Conservation (phyloP, 2,113 vertebrate species). For the Actinemys pallida region DNA sequence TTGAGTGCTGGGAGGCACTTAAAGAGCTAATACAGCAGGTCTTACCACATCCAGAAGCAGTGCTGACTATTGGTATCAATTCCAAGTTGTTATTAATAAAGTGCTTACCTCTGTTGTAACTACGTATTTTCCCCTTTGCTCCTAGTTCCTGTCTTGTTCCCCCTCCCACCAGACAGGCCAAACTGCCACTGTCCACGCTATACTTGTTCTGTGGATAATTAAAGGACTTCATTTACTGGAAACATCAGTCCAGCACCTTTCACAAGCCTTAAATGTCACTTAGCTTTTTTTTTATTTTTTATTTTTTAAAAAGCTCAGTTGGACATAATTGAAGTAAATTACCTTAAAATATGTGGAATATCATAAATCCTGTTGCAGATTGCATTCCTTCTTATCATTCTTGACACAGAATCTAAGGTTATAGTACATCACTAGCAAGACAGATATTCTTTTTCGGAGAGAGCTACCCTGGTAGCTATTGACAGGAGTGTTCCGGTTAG, state of each 20-base stretch:
- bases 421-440: neutral
- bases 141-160: accelerated
- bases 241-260: neutral
- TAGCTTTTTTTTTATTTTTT: neutral
- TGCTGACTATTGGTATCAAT: neutral
- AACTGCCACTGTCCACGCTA: neutral
- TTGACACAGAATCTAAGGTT: neutral
- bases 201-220: neutral
- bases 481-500: neutral
- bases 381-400: neutral
- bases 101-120: accelerated
- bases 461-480: neutral
- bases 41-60: accelerated
- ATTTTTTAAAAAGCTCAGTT: neutral
- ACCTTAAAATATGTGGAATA: neutral
- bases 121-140: accelerated
- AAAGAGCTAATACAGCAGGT: neutral
- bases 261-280: neutral
- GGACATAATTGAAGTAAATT: neutral
- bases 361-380: neutral
- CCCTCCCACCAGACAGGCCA: accelerated
- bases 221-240: neutral
- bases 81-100: accelerated
- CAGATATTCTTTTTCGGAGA: neutral
- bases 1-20: neutral